Evolutionary conservation across 2,797 vertebrate genomes (phyloP).

Genomic region (Discoglossus pictus): DNA sequence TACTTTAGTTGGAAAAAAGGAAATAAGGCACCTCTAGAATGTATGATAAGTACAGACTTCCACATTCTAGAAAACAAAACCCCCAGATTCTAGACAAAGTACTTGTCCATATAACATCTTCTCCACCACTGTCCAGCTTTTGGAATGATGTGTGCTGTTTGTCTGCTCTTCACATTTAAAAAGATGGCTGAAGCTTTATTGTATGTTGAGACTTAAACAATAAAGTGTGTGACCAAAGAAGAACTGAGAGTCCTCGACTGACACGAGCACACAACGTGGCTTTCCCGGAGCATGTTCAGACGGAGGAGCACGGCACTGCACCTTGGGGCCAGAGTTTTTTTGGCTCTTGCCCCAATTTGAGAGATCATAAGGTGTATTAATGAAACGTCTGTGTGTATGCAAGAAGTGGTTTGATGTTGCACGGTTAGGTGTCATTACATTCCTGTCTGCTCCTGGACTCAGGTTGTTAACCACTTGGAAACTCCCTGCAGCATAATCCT

Average conservation of each 20-base stretch:
- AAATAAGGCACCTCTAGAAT: too few species aligned
- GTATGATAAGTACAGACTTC: too few species aligned
- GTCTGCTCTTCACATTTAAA: too few species aligned
- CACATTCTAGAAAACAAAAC: neutral
- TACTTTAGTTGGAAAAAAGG: too few species aligned
- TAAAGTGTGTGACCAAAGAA: too few species aligned
- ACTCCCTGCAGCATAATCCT: neutral
- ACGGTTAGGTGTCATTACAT: slow-evolving; percentile 13
- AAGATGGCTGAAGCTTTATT: too few species aligned
- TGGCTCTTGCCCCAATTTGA: slow-evolving; percentile 18
- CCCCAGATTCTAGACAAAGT: too few species aligned
- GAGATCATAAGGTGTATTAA: slow-evolving; percentile 32
- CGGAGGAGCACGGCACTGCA: neutral
- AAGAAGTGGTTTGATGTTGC: slow-evolving; percentile 21
- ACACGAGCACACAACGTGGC: too few species aligned
- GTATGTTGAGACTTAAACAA: too few species aligned
- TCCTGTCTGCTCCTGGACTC: slow-evolving; percentile 4
- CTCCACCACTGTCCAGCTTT: neutral
- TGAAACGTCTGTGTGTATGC: slow-evolving; percentile 11
- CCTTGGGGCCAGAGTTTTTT: neutral
- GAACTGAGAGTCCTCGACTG: too few species aligned
- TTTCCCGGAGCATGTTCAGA: neutral
- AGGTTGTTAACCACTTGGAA: slow-evolving; percentile 24
- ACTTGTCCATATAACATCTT: slow-evolving; percentile 3
- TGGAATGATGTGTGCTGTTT: too few species aligned